Percentiles rank a stretch among this genome's conserved stretches.
phyloP scores from a whole-genome alignment of 2,797 vertebrate genomes.

The Falco cherrug region DNA sequence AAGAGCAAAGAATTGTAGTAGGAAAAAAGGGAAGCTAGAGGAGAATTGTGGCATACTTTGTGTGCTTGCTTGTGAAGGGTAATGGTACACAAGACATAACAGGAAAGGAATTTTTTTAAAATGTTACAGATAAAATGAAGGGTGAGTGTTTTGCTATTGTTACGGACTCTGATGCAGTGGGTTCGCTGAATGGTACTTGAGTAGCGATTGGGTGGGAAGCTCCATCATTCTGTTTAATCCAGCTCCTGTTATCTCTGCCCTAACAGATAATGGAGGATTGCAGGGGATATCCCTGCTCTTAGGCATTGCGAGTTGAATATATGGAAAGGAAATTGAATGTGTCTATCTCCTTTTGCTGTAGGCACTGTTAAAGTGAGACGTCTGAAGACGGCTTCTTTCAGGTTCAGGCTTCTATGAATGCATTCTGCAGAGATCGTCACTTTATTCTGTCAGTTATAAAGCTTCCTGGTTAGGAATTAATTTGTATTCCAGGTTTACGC shows the following conservation, averaged over 20 bases:
- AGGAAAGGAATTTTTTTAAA: not conserved
- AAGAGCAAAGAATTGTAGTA: not conserved
- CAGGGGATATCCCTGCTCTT: not conserved
- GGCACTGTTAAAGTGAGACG: not conserved
- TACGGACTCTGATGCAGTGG: not conserved
- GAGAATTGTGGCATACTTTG: not conserved
- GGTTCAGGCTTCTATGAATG: not conserved
- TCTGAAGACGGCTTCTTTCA: not conserved
- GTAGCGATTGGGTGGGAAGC: not conserved
- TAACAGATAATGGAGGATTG: not conserved
- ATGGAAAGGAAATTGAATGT: not conserved
- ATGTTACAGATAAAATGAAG: not conserved
- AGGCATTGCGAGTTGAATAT: not conserved
- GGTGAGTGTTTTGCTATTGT: not conserved
- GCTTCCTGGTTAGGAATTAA: not conserved
- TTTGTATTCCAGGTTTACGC: not conserved
- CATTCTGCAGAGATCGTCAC: not conserved
- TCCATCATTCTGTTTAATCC: not conserved
- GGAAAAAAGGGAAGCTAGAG: not conserved
- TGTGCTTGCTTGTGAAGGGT: not conserved
- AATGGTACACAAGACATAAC: not conserved
- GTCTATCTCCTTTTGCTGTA: not conserved
- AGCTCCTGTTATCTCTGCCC: not conserved
- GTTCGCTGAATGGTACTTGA: not conserved
- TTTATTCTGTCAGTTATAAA: conserved; percentile 14